Evolutionary conservation across 2,888 invertebrate species (phyloP).

Genomic region (Syrphus vitripennis): DNA sequence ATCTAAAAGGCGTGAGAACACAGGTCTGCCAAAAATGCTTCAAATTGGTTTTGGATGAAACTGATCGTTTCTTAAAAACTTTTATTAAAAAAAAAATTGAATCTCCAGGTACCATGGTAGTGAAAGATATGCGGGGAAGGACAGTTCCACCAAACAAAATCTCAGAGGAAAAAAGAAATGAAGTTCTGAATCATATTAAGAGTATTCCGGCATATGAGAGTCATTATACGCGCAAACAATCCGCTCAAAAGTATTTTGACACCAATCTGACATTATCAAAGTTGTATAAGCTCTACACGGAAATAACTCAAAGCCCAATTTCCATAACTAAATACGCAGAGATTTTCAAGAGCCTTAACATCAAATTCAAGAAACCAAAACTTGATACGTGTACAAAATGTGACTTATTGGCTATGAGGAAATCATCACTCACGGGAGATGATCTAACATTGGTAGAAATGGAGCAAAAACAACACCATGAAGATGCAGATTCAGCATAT

Average conservation of each 20-base stretch:
- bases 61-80: not conserved
- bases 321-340: too few species aligned
- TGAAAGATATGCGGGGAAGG: not conserved
- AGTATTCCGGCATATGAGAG: not conserved
- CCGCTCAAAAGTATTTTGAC: not conserved
- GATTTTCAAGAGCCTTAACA: too few species aligned
- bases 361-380: not conserved
- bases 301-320: too few species aligned
- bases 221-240: not conserved
- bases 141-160: not conserved
- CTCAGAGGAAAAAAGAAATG: too few species aligned
- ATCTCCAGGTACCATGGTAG: not conserved
- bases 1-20: not conserved
- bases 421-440: not conserved
- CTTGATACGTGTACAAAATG: not conserved
- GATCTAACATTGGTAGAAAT: not conserved
- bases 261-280: not conserved
- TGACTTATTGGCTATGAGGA: not conserved
- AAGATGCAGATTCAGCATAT: constrained; percentile 55
- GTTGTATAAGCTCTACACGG: not conserved
- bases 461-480: constrained; percentile 47
- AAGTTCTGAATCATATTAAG: not conserved
- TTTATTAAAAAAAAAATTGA: not conserved
- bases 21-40: constrained; percentile 7
- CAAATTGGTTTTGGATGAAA: not conserved